Evolutionary conservation across 2,888 invertebrate species (phyloP).

Genomic region (Andrena minutula): DNA sequence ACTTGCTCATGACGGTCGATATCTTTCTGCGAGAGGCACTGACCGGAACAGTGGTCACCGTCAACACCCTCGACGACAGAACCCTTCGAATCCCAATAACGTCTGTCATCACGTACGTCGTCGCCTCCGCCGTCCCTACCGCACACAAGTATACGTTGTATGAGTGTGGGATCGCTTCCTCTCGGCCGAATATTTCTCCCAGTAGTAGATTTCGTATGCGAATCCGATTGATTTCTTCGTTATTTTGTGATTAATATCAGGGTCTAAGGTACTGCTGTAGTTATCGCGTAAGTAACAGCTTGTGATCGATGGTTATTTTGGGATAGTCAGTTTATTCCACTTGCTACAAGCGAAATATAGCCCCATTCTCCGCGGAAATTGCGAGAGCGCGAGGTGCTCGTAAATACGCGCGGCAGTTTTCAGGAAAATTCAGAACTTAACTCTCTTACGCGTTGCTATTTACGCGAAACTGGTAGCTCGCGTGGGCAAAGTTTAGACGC

Average conservation of each 20-base stretch:
- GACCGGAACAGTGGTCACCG: conserved; percentile 88
- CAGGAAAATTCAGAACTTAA: conserved; percentile 1
- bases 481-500: background rate
- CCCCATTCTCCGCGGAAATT: conserved; percentile 24
- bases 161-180: background rate
- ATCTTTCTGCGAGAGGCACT: conserved; percentile 90
- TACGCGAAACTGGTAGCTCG: background rate
- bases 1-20: conserved; percentile 88
- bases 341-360: too few species aligned
- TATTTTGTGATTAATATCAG: too few species aligned
- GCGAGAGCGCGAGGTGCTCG: background rate
- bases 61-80: conserved; percentile 90
- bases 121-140: background rate
- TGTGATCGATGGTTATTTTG: too few species aligned
- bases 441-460: conserved; percentile 1
- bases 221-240: too few species aligned
- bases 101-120: conserved; percentile 88
- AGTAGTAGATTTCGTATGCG: too few species aligned
- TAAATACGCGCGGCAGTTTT: conserved; percentile 20
- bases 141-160: background rate
- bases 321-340: too few species aligned
- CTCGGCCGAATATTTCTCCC: too few species aligned
- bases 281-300: too few species aligned
- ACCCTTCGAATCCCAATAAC: conserved; percentile 89
- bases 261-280: too few species aligned